Evolutionary conservation across 2,797 vertebrate genomes (phyloP).

Genomic region (Acanthurus leucopareius): DNA sequence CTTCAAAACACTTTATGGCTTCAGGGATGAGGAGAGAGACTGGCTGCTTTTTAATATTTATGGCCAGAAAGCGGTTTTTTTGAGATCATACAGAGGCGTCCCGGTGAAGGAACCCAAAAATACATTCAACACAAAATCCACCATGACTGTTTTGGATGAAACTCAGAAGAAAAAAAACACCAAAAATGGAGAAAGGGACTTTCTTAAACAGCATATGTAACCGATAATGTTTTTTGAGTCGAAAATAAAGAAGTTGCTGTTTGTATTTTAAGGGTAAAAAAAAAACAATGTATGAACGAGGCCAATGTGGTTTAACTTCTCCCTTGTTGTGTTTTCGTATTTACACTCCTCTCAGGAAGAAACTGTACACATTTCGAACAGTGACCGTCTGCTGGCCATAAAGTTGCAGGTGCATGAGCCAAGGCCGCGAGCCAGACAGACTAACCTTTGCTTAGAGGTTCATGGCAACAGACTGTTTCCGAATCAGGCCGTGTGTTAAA

Average conservation of each 20-base stretch:
- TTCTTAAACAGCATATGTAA: background rate
- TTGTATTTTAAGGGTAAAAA: conserved; percentile 48
- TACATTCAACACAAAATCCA: conserved; percentile 40
- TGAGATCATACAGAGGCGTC: conserved; percentile 38
- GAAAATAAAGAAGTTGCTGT: conserved; percentile 35
- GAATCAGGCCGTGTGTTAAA: conserved; percentile 67
- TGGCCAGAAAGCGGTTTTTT: conserved; percentile 2
- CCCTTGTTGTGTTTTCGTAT: conserved; percentile 34
- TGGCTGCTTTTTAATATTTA: conserved; percentile 40
- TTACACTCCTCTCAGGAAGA: conserved; percentile 28
- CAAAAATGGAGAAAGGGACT: conserved; percentile 8
- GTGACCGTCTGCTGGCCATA: conserved; percentile 61
- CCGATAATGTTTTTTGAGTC: conserved; percentile 29
- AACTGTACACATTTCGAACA: conserved; percentile 34
- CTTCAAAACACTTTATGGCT: conserved; percentile 58
- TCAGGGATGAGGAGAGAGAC: conserved; percentile 32
- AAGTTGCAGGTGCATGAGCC: conserved; percentile 78
- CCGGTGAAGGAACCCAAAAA: conserved; percentile 25
- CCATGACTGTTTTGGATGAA: conserved; percentile 52
- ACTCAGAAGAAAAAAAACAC: conserved; percentile 22
- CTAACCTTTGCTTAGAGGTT: conserved; percentile 63
- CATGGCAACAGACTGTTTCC: conserved; percentile 71
- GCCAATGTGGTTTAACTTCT: background rate
- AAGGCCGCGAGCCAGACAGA: conserved; percentile 64
- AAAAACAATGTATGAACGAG: conserved; percentile 15